Conservation (phyloP, 2,797 vertebrate genomes). For the Bradypodion pumilum region DNA sequence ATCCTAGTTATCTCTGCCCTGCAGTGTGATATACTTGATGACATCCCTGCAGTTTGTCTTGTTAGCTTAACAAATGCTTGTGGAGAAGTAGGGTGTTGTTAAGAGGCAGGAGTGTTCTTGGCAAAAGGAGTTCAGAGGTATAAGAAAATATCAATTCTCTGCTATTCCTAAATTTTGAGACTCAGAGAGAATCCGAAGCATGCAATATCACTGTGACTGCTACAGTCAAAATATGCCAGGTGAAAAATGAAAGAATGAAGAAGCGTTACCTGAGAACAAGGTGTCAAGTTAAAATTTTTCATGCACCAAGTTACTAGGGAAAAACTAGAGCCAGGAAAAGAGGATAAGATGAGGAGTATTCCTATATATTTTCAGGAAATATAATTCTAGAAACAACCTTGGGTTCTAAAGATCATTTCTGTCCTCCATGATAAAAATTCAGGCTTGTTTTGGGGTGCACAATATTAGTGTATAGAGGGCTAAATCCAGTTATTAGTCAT, state of each 20-base stretch:
- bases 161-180: background rate
- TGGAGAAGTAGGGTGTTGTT: background rate
- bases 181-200: background rate
- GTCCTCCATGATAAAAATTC: background rate
- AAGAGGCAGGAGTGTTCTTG: background rate
- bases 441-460: background rate
- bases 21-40: constrained; percentile 5
- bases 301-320: background rate
- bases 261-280: background rate
- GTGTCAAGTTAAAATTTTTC: background rate
- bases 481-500: no score
- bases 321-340: background rate
- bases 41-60: background rate
- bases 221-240: background rate
- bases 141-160: background rate
- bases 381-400: background rate
- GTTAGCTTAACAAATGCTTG: background rate
- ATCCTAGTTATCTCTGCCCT: background rate
- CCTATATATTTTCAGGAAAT: background rate
- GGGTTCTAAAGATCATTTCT: background rate
- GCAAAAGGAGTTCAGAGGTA: background rate
- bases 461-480: no score
- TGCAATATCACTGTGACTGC: background rate
- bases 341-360: background rate
- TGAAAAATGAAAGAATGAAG: background rate